A percentile compares a stretch with the other conserved stretches of the same genome.
These are phyloP conservation scores for Lysiphlebus fabarum DNA, from an alignment of 1,140 invertebrate species.

Conservation along the genomic window DNA sequence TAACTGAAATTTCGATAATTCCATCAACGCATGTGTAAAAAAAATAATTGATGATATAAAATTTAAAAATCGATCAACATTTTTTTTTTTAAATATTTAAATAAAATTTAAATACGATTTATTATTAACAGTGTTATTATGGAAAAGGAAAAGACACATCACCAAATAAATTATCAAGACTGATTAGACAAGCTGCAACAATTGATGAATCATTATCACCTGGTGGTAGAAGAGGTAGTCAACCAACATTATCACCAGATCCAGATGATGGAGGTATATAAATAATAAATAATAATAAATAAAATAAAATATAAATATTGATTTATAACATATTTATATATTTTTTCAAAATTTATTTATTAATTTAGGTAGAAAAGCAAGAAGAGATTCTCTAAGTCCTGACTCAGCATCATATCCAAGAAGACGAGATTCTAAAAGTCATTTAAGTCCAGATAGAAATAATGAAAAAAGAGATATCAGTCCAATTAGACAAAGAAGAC, in stretches of 20 bases:
- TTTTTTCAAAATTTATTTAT: constrained; percentile 19
- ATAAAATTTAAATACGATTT: not conserved
- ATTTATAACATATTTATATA: constrained; percentile 17
- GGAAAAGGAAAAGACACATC: constrained; percentile 59
- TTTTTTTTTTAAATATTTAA: not conserved
- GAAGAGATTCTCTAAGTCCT: constrained; percentile 81
- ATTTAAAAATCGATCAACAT: too few species aligned
- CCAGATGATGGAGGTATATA: constrained; percentile 59
- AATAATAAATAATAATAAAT: not conserved
- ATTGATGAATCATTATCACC: constrained; percentile 81
- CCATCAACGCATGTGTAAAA: too few species aligned
- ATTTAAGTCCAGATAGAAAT: constrained; percentile 75
- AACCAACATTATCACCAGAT: constrained; percentile 77
- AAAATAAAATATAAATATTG: not conserved
- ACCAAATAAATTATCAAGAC: constrained; percentile 64
- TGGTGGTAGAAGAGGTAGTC: constrained; percentile 67
- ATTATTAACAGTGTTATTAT: constrained; percentile 45
- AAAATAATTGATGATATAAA: too few species aligned
- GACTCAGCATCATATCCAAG: constrained; percentile 72
- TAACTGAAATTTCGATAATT: too few species aligned
- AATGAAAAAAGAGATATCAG: constrained; percentile 68
- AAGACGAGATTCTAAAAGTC: constrained; percentile 71
- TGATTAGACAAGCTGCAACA: constrained; percentile 81
- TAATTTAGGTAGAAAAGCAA: constrained; percentile 64
- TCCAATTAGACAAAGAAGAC: constrained; percentile 62